Evolutionary conservation across 2,888 invertebrate genomes (phyloP).

Genomic region (Meiosimyza decipiens): DNA sequence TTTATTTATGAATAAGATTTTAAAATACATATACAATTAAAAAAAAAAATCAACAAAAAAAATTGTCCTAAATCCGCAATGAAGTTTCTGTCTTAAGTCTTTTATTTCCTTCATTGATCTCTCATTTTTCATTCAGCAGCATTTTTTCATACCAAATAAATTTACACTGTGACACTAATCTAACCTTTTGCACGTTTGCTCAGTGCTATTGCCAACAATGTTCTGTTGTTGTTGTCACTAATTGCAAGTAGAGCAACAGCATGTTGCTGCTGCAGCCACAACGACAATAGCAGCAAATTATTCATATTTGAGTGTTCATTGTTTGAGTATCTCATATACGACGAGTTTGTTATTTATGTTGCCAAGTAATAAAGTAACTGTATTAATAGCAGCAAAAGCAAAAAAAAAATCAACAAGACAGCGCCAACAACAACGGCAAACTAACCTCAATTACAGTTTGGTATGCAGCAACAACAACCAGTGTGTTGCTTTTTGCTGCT

Average conservation of each 20-base stretch:
- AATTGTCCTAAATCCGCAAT: too few relatives aligned
- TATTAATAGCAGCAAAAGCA: not conserved
- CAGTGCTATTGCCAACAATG: too few relatives aligned
- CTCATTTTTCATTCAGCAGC: too few relatives aligned
- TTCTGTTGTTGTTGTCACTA: slow-evolving; percentile 3
- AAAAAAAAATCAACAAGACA: slow-evolving; percentile 3
- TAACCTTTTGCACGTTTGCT: too few relatives aligned
- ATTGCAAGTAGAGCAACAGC: slow-evolving; percentile 31
- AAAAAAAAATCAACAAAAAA: too few relatives aligned
- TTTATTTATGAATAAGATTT: too few relatives aligned
- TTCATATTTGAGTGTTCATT: not conserved
- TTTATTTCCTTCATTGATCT: too few relatives aligned
- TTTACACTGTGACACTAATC: too few relatives aligned
- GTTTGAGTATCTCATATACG: not conserved
- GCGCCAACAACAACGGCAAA: slow-evolving; percentile 12
- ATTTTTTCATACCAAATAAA: too few relatives aligned
- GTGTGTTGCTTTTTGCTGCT: not conserved
- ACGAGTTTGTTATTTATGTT: not conserved
- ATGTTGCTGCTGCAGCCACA: not conserved
- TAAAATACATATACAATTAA: too few relatives aligned
- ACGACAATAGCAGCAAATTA: not conserved
- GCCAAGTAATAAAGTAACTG: too few relatives aligned
- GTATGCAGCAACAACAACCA: slow-evolving; percentile 18
- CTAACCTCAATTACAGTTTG: slow-evolving; percentile 33
- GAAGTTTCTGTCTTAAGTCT: too few relatives aligned